Percentiles rank a stretch among this genome's conserved stretches.
phyloP scores from a whole-genome alignment of 2,113 vertebrate species.

The Serilophus lunatus region DNA sequence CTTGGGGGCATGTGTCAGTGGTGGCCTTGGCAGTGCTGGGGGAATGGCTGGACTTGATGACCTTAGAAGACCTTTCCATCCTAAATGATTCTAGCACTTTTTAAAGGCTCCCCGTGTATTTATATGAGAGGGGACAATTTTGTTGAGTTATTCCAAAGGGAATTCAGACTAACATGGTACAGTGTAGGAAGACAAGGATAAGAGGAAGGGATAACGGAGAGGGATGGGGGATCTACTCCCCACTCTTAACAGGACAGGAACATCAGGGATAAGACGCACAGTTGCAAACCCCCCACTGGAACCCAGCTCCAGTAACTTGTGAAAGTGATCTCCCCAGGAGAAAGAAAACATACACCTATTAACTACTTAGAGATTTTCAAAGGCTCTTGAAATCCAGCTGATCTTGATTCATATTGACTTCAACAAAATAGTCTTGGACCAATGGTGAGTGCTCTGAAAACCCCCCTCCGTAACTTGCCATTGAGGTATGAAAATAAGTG shows the following conservation, averaged over 20 bases:
- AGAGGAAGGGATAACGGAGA: not conserved
- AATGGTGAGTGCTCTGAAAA: conserved; percentile 11
- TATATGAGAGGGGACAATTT: not conserved
- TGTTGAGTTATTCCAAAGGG: not conserved
- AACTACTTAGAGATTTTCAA: conserved; percentile 49
- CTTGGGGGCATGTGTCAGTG: not conserved
- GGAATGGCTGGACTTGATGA: accelerated
- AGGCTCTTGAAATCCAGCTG: conserved; percentile 42
- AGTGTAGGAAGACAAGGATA: not conserved
- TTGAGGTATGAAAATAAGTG: conserved; percentile 46
- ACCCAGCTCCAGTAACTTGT: not conserved
- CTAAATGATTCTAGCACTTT: not conserved
- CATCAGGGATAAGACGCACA: not conserved
- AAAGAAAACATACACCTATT: conserved; percentile 46
- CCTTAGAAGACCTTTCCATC: not conserved
- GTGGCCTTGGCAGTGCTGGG: not conserved
- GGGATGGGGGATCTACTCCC: not conserved
- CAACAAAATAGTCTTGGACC: conserved; percentile 14
- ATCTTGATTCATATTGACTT: conserved; percentile 41
- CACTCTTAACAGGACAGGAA: not conserved
- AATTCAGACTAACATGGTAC: not conserved
- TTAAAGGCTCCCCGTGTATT: not conserved
- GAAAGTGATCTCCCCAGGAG: conserved; percentile 36
- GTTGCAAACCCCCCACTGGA: not conserved
- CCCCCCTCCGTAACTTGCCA: not conserved